phyloP scores from a whole-genome alignment of 1,140 invertebrate genomes.

The Caenorhabditis briggsae region DNA sequence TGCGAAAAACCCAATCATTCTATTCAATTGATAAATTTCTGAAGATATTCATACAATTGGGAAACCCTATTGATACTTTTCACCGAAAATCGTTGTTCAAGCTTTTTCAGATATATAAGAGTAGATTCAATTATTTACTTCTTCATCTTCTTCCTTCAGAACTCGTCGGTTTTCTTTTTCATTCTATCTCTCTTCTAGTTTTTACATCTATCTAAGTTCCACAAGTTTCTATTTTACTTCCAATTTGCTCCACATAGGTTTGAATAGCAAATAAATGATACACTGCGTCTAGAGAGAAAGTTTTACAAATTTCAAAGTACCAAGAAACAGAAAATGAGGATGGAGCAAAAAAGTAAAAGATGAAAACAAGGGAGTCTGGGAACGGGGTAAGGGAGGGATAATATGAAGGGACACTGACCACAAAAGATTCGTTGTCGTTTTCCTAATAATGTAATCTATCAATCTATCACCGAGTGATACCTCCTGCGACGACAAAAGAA shows the following conservation, averaged over 20 bases:
- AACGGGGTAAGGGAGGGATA: not conserved
- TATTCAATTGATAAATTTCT: no score
- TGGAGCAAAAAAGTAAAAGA: not conserved
- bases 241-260: slow-evolving; percentile 29
- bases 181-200: not conserved
- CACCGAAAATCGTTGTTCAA: not conserved
- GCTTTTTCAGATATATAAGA: slow-evolving; percentile 45
- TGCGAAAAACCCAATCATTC: no score
- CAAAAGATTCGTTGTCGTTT: slow-evolving; percentile 5
- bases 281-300: slow-evolving; percentile 19
- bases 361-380: not conserved
- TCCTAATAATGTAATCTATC: slow-evolving; percentile 24
- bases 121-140: slow-evolving; percentile 55
- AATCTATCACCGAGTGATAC: slow-evolving; percentile 43
- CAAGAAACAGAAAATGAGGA: not conserved
- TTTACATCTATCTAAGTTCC: not conserved
- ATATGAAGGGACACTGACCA: slow-evolving; percentile 14
- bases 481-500: not conserved
- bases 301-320: not conserved
- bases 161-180: not conserved
- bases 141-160: slow-evolving; percentile 36
- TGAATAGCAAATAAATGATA: slow-evolving; percentile 56
- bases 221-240: slow-evolving; percentile 39
- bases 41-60: no score
- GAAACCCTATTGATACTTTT: no score